These are phyloP conservation scores for Pycnomerus fuliginosus DNA, from an alignment of 2,888 invertebrate genomes.

Conservation along the genomic window DNA sequence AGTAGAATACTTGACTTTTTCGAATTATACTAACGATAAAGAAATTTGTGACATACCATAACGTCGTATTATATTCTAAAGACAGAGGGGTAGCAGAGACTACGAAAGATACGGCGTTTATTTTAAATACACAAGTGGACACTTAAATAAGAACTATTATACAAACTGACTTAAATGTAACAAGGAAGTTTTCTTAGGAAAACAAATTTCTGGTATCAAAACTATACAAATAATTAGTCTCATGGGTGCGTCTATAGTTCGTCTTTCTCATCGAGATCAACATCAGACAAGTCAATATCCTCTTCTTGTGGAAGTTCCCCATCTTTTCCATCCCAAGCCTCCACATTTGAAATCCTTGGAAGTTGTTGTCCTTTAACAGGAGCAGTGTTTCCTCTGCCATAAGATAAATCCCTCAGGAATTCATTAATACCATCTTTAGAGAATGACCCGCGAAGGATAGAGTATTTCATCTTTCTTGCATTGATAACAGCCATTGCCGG, in stretches of 20 bases:
- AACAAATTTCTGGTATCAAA: constrained; percentile 13
- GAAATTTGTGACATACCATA: too few relatives aligned
- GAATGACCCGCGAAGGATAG: constrained; percentile 90
- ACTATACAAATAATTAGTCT: constrained; percentile 18
- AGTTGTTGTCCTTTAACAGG: constrained; percentile 81
- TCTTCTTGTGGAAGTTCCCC: constrained; percentile 83
- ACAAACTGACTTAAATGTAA: constrained; percentile 8
- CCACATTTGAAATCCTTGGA: constrained; percentile 67
- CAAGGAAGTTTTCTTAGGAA: constrained; percentile 10
- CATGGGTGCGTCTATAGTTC: constrained; percentile 61
- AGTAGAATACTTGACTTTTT: too few relatives aligned
- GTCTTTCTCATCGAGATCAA: constrained; percentile 79
- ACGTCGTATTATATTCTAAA: too few relatives aligned
- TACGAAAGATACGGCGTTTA: too few relatives aligned
- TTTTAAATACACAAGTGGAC: too few relatives aligned
- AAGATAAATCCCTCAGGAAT: constrained; percentile 85
- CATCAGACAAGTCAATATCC: constrained; percentile 88
- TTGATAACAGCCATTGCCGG: constrained; percentile 98
- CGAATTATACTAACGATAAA: too few relatives aligned
- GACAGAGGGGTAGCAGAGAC: too few relatives aligned
- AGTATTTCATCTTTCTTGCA: constrained; percentile 95
- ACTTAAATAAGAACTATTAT: background rate
- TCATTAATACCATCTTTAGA: constrained; percentile 93
- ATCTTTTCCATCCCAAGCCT: constrained; percentile 95
- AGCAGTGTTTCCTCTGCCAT: constrained; percentile 88